These are phyloP conservation scores for Neodiprion fabricii DNA, from an alignment of 1,140 invertebrate genomes.

Conservation along the genomic window DNA sequence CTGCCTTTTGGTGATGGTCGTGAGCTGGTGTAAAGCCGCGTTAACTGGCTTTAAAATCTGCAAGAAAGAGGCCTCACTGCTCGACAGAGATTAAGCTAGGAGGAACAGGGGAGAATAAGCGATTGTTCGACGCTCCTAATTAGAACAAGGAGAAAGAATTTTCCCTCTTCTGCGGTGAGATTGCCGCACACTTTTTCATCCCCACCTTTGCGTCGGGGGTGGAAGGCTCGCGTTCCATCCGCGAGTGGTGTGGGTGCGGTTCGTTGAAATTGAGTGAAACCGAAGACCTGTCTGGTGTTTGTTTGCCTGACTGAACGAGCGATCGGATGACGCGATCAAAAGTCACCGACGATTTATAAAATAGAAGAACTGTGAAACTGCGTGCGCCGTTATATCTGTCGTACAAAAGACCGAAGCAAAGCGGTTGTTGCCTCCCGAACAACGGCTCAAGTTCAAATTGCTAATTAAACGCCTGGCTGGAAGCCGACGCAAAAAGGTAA, in stretches of 20 bases:
- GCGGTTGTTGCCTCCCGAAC: too few relatives aligned
- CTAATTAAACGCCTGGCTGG: background rate
- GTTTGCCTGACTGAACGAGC: background rate
- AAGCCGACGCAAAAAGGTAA: background rate
- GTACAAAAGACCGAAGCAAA: too few relatives aligned
- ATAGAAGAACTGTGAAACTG: background rate
- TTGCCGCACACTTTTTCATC: too few relatives aligned
- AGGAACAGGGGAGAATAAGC: background rate
- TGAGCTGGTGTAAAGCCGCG: background rate
- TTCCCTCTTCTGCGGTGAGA: background rate
- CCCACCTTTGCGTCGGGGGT: too few relatives aligned
- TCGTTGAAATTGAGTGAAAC: conserved; percentile 4
- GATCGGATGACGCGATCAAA: conserved; percentile 1
- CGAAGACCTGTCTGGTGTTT: background rate
- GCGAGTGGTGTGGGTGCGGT: too few relatives aligned
- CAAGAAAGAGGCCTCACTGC: background rate
- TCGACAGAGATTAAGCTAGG: too few relatives aligned
- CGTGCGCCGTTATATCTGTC: too few relatives aligned
- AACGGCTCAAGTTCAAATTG: background rate
- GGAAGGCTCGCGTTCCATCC: too few relatives aligned
- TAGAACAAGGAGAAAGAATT: background rate
- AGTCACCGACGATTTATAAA: background rate
- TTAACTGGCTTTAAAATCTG: background rate
- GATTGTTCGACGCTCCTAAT: background rate
- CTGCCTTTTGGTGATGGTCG: background rate